Evolutionary conservation across 2,113 vertebrate genomes (phyloP).

Genomic region (Lamprotornis superbus): DNA sequence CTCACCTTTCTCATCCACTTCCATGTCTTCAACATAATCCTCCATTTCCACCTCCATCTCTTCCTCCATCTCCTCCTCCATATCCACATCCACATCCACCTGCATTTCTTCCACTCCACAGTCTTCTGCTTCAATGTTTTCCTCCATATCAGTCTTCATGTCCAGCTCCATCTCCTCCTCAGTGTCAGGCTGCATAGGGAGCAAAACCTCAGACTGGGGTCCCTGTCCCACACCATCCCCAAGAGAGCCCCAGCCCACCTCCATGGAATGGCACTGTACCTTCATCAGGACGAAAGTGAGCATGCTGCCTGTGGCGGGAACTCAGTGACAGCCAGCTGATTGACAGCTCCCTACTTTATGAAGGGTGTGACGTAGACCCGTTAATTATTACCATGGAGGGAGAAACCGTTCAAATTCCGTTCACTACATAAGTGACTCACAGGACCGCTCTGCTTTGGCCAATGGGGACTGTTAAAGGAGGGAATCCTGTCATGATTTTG

Average conservation of each 20-base stretch:
- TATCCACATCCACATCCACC: too few species aligned
- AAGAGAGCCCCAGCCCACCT: not conserved
- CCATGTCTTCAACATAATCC: not conserved
- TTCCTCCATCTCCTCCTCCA: not conserved
- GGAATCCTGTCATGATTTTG: not conserved
- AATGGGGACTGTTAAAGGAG: too few species aligned
- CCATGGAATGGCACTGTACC: not conserved
- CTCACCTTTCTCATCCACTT: not conserved
- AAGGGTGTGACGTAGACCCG: too few species aligned
- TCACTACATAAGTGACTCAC: too few species aligned
- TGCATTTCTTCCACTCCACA: not conserved
- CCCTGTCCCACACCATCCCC: not conserved
- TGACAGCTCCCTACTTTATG: too few species aligned
- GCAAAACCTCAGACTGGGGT: not conserved
- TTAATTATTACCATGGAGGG: too few species aligned
- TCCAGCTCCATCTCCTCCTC: not conserved
- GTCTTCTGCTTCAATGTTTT: too few species aligned
- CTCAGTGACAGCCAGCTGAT: too few species aligned
- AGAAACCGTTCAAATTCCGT: too few species aligned
- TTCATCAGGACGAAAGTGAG: not conserved
- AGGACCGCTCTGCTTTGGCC: accelerated
- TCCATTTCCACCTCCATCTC: not conserved
- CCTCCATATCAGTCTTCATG: not conserved
- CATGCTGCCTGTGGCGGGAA: too few species aligned
- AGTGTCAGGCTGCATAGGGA: not conserved